Evolutionary conservation across 2,797 vertebrate genomes (phyloP), one percentile per base, ranked within the genome.

Genomic region (Megaceryle alcyon): DNA sequence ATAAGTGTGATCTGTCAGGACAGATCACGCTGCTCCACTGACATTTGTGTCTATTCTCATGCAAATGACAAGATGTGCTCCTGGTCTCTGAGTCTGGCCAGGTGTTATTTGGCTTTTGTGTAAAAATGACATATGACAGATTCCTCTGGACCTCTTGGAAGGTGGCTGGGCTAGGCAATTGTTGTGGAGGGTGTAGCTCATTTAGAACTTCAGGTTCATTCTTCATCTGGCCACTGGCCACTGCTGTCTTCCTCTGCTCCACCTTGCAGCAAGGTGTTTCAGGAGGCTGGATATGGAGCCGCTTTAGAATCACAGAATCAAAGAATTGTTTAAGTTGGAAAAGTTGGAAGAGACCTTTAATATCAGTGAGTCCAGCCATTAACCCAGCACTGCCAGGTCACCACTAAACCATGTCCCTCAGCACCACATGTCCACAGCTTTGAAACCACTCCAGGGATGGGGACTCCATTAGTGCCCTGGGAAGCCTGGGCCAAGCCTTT

Each of bases 1-100:
- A 7, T 8, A 70, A 20, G 5, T 1, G 0, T 72, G 9, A 56
- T 66, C 28, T 43, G 21, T 25, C 29, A 64, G 39, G 0, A 1
- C 14, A 0, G 1, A 17, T 72, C 56, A n/a, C 2, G 8, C 25
- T 23, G 9, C 43, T 46, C 5, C n/a, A 51, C 28, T 65, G 26
- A 12, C 19, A 12, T 37, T 63, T 48, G 18, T 49, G 6, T 70
- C n/a, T 81, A 20, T 72, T 72, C 60, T 57, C 14, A 29, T 22
- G 33, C 33, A 75, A 75, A 70, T 14, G 37, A 7, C 31, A 41
- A 14, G 26, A 26, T 20, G 9, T 25, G 9, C 23, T 68, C 4
- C 28, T 31, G 23, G 20, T 39, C 18, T 31, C 44, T n/a, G 31
- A 3, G 5, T 65, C 51, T 44, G 37, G 13, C 41, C 59, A 43